phyloP scores from a whole-genome alignment of 2,888 invertebrate species.

The Scaptomyza tumidula region DNA sequence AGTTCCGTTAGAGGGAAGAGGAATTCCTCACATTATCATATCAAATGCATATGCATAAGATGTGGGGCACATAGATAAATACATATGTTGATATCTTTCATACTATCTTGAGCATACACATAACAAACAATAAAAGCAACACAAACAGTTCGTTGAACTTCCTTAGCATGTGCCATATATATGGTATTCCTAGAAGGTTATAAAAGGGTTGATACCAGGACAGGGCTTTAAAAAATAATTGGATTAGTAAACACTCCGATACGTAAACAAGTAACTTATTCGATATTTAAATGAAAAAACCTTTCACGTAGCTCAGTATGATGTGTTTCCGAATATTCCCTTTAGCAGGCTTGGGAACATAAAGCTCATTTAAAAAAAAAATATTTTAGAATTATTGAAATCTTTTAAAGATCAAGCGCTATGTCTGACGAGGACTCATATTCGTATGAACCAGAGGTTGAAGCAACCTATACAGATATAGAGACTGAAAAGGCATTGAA shows the following conservation, averaged over 20 bases:
- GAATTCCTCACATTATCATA: constrained; percentile 32
- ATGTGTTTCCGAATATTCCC: background rate
- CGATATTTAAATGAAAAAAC: too few relatives aligned
- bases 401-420: background rate
- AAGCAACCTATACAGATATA: background rate
- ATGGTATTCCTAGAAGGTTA: constrained; percentile 7
- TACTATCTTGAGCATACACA: constrained; percentile 65
- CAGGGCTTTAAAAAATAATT: background rate
- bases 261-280: constrained; percentile 7
- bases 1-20: constrained; percentile 65
- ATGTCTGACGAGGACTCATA: background rate
- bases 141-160: constrained; percentile 76
- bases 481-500: background rate
- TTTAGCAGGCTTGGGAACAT: background rate
- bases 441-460: background rate
- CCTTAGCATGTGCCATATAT: constrained; percentile 62
- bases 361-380: background rate
- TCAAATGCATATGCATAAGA: constrained; percentile 13
- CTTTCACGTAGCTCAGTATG: too few relatives aligned
- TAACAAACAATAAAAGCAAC: constrained; percentile 40
- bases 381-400: background rate
- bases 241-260: constrained; percentile 9
- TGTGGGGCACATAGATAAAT: constrained; percentile 36
- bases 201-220: constrained; percentile 38
- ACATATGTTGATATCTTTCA: constrained; percentile 34